phyloP scores from a whole-genome alignment of 2,888 invertebrate species.

The Chorisops tibialis region DNA sequence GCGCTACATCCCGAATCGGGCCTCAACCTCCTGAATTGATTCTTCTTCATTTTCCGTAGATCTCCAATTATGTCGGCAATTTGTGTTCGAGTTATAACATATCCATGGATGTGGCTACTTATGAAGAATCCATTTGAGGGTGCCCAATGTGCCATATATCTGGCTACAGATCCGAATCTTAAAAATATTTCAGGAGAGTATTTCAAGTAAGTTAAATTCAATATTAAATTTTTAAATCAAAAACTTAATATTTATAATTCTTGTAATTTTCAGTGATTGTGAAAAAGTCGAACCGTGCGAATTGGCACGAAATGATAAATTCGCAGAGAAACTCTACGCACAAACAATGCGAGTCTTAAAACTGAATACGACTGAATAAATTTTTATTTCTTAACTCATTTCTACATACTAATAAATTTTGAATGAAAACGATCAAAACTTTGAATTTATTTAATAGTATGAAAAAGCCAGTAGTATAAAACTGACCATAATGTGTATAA shows the following conservation, averaged over 20 bases:
- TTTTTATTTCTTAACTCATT: background rate
- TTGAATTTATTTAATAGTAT: too few relatives aligned
- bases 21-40: too few relatives aligned
- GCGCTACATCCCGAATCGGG: too few relatives aligned
- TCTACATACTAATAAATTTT: too few relatives aligned
- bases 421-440: too few relatives aligned
- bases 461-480: too few relatives aligned
- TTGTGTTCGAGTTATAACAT: conserved; percentile 58
- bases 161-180: conserved; percentile 62
- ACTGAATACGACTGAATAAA: conserved; percentile 32
- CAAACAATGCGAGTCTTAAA: conserved; percentile 47
- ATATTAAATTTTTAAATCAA: background rate
- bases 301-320: conserved; percentile 56
- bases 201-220: conserved; percentile 57
- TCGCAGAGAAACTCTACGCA: conserved; percentile 52
- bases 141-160: conserved; percentile 64
- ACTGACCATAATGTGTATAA: too few relatives aligned
- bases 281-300: conserved; percentile 55
- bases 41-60: too few relatives aligned
- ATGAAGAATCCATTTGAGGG: conserved; percentile 67
- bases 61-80: conserved; percentile 52
- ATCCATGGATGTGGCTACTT: conserved; percentile 66
- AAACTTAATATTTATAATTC: conserved; percentile 2
- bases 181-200: conserved; percentile 62
- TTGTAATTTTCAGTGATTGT: conserved; percentile 57